Evolutionary conservation across 2,888 invertebrate species (phyloP), one percentile per base, ranked within the genome.

Genomic region (Acheta domesticus): DNA sequence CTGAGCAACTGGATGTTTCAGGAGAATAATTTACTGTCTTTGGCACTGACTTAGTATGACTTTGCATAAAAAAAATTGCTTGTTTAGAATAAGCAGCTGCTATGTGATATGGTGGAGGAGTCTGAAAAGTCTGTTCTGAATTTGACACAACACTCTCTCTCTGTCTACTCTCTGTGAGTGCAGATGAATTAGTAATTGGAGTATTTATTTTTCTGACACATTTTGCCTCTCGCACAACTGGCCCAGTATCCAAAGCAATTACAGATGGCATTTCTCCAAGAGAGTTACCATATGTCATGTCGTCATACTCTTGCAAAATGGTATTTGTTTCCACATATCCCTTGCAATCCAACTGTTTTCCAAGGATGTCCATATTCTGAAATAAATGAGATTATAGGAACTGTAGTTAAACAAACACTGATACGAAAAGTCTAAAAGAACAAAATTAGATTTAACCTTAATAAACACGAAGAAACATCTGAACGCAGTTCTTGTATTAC

Each of bases 71-170:
- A 84, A 90, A 90, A 85, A 91, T 91, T 82, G 93, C 93, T 85
- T 94, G 94, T 88, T 94, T 94, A 19, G 95, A 94, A 85, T 92
- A 94, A 4, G 92, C 93, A 48, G 94, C 94, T 49, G 94, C 95
- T 84, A 95, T 93, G 84, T 95, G 94, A 87, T 95, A 95, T 1
- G 95, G 95, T 1, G 95, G 95, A 20, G 95, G 95, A 62, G 83
- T 81, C 36, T 79, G 79, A 62, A 23, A 78, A 2, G 49, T 49
- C 49, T 78, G 78, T 48, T 78, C 78, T 36, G 20, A 48, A 48
- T 36, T 36, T n/a, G 78, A 49, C 20, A 49, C 75, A 75, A 75
- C 74, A 23, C 49, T 78, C 11, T 74, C 23, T 78, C 48, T 14
- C 49, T 20, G 48, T 20, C 74, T 23, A 48, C 74, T 62, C 21